Evolutionary conservation across 2,113 vertebrate species (phyloP).

Genomic region (Tyrannus savana): DNA sequence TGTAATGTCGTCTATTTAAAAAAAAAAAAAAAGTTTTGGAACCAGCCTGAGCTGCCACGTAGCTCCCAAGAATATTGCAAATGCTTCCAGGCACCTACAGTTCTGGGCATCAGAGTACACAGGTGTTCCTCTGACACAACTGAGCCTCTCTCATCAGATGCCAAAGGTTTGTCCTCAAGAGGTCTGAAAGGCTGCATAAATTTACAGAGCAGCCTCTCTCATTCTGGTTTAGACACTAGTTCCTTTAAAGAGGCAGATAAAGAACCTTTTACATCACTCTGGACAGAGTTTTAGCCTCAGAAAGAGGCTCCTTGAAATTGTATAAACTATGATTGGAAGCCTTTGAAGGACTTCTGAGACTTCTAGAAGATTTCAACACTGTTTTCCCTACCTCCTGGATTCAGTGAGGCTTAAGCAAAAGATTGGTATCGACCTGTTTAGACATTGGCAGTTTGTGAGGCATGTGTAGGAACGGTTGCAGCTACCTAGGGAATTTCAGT

Average conservation of each 20-base stretch:
- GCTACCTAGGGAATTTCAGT: neutral
- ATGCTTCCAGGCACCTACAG: neutral
- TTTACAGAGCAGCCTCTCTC: neutral
- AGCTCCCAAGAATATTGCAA: neutral
- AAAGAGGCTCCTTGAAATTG: neutral
- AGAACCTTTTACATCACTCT: neutral
- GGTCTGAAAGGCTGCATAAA: neutral
- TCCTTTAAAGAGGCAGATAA: neutral
- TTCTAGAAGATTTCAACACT: neutral
- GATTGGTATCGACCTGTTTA: neutral
- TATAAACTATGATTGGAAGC: neutral
- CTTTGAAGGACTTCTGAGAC: neutral
- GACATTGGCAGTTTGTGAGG: neutral
- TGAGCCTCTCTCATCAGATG: neutral
- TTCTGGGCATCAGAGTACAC: neutral
- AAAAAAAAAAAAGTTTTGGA: neutral
- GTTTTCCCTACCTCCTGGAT: neutral
- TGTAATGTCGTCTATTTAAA: neutral
- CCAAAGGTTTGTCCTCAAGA: neutral
- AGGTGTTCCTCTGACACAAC: neutral
- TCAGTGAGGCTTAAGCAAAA: neutral
- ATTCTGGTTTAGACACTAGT: neutral
- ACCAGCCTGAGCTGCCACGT: neutral
- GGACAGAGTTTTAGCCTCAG: neutral
- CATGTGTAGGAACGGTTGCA: neutral